phyloP scores from a whole-genome alignment of 2,888 invertebrate species.

The Clivina fossor region DNA sequence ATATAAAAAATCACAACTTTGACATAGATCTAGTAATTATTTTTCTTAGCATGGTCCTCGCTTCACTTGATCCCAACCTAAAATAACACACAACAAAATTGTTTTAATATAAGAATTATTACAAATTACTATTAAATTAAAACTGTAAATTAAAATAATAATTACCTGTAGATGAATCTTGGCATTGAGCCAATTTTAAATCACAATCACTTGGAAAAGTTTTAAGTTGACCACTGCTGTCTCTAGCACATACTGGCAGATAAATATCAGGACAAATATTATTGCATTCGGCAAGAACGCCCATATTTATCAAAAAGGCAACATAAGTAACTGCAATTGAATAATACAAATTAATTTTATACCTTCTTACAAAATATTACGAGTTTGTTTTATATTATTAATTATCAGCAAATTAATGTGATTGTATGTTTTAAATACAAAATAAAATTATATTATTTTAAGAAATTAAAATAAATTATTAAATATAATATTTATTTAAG shows the following conservation, averaged over 20 bases:
- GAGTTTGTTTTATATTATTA: too few relatives aligned
- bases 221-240: neutral
- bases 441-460: too few relatives aligned
- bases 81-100: neutral
- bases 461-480: too few relatives aligned
- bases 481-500: too few relatives aligned
- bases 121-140: neutral
- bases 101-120: neutral
- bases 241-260: neutral
- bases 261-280: neutral
- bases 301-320: too few relatives aligned
- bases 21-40: too few relatives aligned
- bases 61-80: neutral
- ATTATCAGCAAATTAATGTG: too few relatives aligned
- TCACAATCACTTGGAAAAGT: neutral
- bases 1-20: too few relatives aligned
- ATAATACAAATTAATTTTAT: too few relatives aligned
- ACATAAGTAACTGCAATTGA: too few relatives aligned
- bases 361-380: too few relatives aligned
- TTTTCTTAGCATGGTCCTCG: neutral
- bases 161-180: neutral
- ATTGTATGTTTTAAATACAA: too few relatives aligned
- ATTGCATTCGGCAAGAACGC: neutral
- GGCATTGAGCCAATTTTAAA: neutral
- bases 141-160: neutral